A percentile compares a stretch with the other conserved stretches of the same genome.
phyloP scores from a whole-genome alignment of 2,113 vertebrate species.

The Psilopsiagon aymara region DNA sequence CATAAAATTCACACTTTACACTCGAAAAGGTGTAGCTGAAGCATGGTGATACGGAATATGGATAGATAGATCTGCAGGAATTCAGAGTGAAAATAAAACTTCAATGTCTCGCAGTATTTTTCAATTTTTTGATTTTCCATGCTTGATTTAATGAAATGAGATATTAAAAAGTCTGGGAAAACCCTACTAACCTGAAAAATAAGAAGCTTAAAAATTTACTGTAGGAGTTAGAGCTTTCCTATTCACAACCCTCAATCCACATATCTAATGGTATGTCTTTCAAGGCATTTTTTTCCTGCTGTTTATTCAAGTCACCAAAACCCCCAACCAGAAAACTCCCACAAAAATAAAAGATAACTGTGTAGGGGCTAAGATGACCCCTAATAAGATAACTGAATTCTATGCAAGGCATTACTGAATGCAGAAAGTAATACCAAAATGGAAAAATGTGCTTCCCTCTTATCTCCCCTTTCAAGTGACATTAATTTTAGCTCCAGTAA shows the following conservation, averaged over 20 bases:
- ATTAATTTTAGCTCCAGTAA: slow-evolving; percentile 27
- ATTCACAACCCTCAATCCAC: slow-evolving; percentile 13
- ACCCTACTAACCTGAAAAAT: slow-evolving; percentile 45
- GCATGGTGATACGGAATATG: background rate
- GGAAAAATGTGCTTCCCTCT: background rate
- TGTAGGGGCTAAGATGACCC: background rate
- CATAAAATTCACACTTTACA: background rate
- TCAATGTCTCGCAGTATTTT: background rate
- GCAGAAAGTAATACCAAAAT: slow-evolving; percentile 21
- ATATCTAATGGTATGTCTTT: background rate
- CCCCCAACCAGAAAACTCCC: background rate
- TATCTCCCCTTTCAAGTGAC: slow-evolving; percentile 46
- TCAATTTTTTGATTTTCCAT: background rate
- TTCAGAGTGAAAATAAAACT: background rate
- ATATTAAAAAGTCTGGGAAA: slow-evolving; percentile 24
- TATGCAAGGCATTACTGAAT: background rate
- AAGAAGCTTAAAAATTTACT: slow-evolving; percentile 50
- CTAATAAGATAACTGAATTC: slow-evolving; percentile 1
- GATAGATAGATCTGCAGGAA: background rate
- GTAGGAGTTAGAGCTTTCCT: slow-evolving; percentile 13
- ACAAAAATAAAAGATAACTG: background rate
- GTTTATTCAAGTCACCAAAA: background rate
- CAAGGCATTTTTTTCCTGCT: background rate
- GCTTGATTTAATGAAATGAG: slow-evolving; percentile 24
- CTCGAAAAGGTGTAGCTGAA: background rate